Conservation (phyloP, 2,888 invertebrate species). For the Elmis aenea region DNA sequence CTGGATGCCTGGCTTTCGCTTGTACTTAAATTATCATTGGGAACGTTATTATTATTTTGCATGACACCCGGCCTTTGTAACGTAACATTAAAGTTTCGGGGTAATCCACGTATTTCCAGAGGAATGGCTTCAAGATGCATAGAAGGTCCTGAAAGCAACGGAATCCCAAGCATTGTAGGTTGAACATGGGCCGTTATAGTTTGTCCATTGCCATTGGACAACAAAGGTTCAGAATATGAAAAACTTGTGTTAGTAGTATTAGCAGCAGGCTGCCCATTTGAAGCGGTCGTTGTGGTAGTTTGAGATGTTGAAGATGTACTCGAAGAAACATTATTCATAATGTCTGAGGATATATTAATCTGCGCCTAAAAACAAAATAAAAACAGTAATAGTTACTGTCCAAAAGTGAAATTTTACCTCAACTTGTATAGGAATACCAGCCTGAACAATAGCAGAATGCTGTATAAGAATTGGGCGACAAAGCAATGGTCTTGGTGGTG, state of each 20-base stretch:
- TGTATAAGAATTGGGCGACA: conserved; percentile 70
- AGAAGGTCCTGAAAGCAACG: not conserved
- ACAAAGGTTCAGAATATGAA: too few species aligned
- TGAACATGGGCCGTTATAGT: conserved; percentile 20
- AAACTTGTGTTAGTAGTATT: conserved; percentile 19
- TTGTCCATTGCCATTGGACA: conserved; percentile 6
- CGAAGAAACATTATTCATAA: conserved; percentile 8
- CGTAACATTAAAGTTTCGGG: too few species aligned
- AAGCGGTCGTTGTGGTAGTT: conserved; percentile 8
- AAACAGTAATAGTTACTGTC: not conserved
- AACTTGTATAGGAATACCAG: conserved; percentile 62
- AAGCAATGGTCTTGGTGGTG: conserved; percentile 64
- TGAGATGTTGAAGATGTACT: conserved; percentile 10
- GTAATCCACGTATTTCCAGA: conserved; percentile 21
- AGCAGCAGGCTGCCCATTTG: conserved; percentile 15
- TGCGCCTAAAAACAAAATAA: conserved; percentile 25
- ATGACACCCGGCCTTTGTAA: too few species aligned
- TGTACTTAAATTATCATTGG: too few species aligned
- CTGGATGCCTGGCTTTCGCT: too few species aligned
- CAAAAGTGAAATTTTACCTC: conserved; percentile 40
- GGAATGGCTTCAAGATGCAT: conserved; percentile 5
- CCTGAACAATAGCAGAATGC: conserved; percentile 60
- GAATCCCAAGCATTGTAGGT: conserved; percentile 19
- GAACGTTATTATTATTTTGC: too few species aligned
- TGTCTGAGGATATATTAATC: conserved; percentile 29